Conservation (phyloP, 2,888 invertebrate species). For the Sinhomidia bicolor region DNA sequence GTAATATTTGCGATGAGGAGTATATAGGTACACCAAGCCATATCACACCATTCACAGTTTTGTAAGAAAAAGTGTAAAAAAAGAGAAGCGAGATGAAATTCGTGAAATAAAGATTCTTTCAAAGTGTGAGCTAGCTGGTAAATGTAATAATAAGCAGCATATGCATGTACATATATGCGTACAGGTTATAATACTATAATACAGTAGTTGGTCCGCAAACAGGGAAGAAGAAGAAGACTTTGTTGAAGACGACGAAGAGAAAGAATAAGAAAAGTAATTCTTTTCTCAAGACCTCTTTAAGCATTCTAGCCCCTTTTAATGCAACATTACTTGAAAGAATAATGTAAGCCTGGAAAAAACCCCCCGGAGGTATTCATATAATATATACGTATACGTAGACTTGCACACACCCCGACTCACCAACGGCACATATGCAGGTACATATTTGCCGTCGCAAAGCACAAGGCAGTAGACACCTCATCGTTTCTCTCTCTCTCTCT, state of each 20-base stretch:
- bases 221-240: neutral
- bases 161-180: neutral
- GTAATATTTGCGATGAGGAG: conserved; percentile 15
- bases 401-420: neutral
- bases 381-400: neutral
- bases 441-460: conserved; percentile 53
- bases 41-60: conserved; percentile 21
- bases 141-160: neutral
- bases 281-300: conserved; percentile 69
- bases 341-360: conserved; percentile 71
- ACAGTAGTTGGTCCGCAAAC: too few relatives aligned
- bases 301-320: conserved; percentile 69
- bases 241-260: neutral
- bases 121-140: conserved; percentile 16
- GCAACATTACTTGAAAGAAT: conserved; percentile 71
- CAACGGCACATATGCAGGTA: conserved; percentile 15
- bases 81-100: conserved; percentile 41
- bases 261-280: conserved; percentile 67
- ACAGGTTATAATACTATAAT: neutral
- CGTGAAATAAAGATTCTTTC: neutral
- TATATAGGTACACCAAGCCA: neutral
- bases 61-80: neutral
- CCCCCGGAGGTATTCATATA: conserved; percentile 64
- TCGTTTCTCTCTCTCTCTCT: too few relatives aligned
- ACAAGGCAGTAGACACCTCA: conserved; percentile 68